Conservation (phyloP, 2,888 invertebrate species). For the Cosmia trapezina region DNA sequence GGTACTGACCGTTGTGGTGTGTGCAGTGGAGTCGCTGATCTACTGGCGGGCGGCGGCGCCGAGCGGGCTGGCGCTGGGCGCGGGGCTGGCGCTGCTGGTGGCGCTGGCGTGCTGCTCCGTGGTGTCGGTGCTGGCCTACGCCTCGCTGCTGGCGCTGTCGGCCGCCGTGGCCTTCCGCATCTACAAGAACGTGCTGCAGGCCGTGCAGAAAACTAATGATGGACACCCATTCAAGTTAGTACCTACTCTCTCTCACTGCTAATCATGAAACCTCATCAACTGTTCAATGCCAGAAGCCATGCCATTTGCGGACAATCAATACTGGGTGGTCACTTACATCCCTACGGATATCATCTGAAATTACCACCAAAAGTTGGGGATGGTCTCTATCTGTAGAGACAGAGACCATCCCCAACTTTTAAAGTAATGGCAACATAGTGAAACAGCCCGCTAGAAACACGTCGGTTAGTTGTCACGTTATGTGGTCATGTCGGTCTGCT, state of each 20-base stretch:
- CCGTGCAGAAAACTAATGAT: constrained; percentile 98
- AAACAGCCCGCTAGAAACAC: background rate
- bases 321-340: background rate
- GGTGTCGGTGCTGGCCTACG: constrained; percentile 98
- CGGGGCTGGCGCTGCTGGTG: constrained; percentile 96
- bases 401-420: background rate
- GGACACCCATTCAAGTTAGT: constrained; percentile 99
- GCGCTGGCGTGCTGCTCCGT: constrained; percentile 98
- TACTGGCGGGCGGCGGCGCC: constrained; percentile 99
- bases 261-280: background rate
- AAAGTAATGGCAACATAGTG: background rate
- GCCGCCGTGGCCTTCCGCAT: constrained; percentile 98
- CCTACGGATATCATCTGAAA: too few species aligned
- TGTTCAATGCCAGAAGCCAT: background rate
- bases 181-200: constrained; percentile 98
- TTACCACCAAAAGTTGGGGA: too few species aligned
- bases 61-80: constrained; percentile 98
- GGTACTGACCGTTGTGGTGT: constrained; percentile 6
- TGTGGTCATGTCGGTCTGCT: too few species aligned
- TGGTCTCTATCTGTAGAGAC: too few species aligned
- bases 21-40: constrained; percentile 97
- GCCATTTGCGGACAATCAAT: background rate
- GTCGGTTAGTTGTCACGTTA: background rate
- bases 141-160: constrained; percentile 95
- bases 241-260: background rate